Base-by-base conservation (phyloP, 92 coral and sea anemone genomes). In the Montipora capitata region DNA sequence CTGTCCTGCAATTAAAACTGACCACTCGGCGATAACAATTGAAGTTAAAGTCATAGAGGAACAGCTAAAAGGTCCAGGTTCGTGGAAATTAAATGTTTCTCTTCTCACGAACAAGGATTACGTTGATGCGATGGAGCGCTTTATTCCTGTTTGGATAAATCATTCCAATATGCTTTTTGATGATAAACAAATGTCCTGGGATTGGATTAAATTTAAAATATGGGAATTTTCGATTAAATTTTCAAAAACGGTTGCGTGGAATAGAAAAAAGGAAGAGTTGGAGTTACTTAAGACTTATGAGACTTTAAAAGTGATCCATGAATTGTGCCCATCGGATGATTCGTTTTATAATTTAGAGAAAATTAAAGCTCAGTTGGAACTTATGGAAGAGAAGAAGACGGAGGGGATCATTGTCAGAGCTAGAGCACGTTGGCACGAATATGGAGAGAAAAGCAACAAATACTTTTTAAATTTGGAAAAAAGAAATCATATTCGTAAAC, bases 401-500 rank as follows among this genome's bases (percentile, higher is more conserved):
- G 27, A 20, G 27, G 27, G 27, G 27, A 20, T 20, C 27, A 20
- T 20, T 20, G 27, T 20, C 27, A 20, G 27, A 20, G 27, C 27
- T 20, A 20, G 27, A 20, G 27, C 27, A 20, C 27, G 27, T 20
- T 20, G 27, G 27, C 27, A 20, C 27, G 0, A 20, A 20, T 20
- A 20, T 20, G 27, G 27, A 20, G 27, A 20, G 27, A 20, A 20
- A 20, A 20, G 27, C 52, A 5, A 5, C 10, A 48, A 48, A 3
- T 48, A 48, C 6, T 9, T 1, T 10, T 4, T n/a, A 58, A 58
- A 58, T n/a, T 58, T 11, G 64, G n/a, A 58, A 58, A 58, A 58
- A 58, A 5, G n/a, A 58, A 58, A 58, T 58, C 94, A 91, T 91
- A 6, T 87, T 79, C 73, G 43, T 38, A 68, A 27, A 68, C 43